These are phyloP conservation scores for Polylopha cassiicola DNA, from an alignment of 2,888 invertebrate genomes.

Conservation along the genomic window DNA sequence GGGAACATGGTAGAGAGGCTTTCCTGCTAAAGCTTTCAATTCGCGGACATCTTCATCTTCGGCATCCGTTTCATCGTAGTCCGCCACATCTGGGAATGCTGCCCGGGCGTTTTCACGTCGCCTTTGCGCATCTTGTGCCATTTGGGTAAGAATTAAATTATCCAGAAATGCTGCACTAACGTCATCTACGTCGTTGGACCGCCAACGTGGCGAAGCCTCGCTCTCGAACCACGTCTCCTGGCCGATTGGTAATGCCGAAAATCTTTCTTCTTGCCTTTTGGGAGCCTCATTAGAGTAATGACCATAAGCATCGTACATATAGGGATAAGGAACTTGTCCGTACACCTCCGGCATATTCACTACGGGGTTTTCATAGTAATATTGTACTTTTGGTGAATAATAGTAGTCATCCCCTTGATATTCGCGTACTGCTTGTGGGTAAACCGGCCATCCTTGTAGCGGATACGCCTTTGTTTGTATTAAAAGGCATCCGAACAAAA, in stretches of 20 bases:
- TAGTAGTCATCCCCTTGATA: conserved; percentile 76
- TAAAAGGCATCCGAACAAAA: conserved; percentile 70
- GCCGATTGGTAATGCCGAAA: conserved; percentile 79
- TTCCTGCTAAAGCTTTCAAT: conserved; percentile 78
- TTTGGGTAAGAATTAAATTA: conserved; percentile 81
- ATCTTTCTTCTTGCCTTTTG: conserved; percentile 78
- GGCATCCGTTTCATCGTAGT: conserved; percentile 59
- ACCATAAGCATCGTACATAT: conserved; percentile 68
- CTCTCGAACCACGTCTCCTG: conserved; percentile 82
- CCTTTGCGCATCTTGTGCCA: conserved; percentile 77
- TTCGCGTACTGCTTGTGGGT: conserved; percentile 72
- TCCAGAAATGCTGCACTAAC: conserved; percentile 81
- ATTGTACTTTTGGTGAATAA: conserved; percentile 72
- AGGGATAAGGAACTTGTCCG: conserved; percentile 62
- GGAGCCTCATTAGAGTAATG: conserved; percentile 78
- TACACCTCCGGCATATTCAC: conserved; percentile 58
- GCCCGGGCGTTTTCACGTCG: conserved; percentile 69
- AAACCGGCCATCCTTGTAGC: conserved; percentile 64
- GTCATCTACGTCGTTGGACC: conserved; percentile 63
- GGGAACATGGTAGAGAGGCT: conserved; percentile 69
- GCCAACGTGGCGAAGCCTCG: conserved; percentile 65
- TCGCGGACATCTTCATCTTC: conserved; percentile 83
- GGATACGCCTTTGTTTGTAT: conserved; percentile 63
- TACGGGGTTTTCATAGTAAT: conserved; percentile 59
- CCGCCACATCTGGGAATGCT: conserved; percentile 58